Base-by-base conservation (phyloP, 2,113 vertebrate genomes). In the Nycticryphes semicollaris region DNA sequence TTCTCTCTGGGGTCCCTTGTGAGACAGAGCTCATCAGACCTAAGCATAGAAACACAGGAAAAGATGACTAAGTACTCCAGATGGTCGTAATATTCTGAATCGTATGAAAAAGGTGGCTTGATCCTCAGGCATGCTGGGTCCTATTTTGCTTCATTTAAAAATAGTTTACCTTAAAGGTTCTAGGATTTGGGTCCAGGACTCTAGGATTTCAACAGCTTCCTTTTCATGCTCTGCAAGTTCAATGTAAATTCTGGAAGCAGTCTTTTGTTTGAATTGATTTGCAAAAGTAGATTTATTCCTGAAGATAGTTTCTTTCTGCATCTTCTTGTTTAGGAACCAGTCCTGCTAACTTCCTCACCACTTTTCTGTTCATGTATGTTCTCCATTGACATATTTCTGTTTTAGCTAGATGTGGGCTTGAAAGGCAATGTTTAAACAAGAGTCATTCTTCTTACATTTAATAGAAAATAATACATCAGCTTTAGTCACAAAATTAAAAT, bases 41-140 rank as follows among this genome's bases (percentile, higher is more conserved):
- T 45, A 83, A 50, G 54, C 90, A 85, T 41, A 77, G 59, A 86
- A 94, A 83, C 68, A 96, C 87, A 96, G 84, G 91, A 95, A 96
- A 91, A 87, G 78, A 82, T 0, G 6, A 60, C 66, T 72, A 69
- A 94, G 21, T 94, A 87, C 95, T 94, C 93, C 96, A 95, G 95
- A 95, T 96, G 94, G 91, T 84, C 9, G 0, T 66, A 95, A 96
- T 92, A 92, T 74, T 94, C 68, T 86, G 59, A 84, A 79, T 90
- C 0, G 1, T 33, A 59, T 93, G 72, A 88, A 92, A 91, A 87
- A 43, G 14, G 19, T 66, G n/a, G 50, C 69, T 91, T 95, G 80
- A 88, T 91, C 13, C 33, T 94, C 59, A 93, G 67, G 39, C 51
- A 75, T 83, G 53, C 45, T 94, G 39, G 37, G 45, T 8, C 19